phyloP scores from a whole-genome alignment of 2,113 vertebrate species.

The Anolis sagrei region DNA sequence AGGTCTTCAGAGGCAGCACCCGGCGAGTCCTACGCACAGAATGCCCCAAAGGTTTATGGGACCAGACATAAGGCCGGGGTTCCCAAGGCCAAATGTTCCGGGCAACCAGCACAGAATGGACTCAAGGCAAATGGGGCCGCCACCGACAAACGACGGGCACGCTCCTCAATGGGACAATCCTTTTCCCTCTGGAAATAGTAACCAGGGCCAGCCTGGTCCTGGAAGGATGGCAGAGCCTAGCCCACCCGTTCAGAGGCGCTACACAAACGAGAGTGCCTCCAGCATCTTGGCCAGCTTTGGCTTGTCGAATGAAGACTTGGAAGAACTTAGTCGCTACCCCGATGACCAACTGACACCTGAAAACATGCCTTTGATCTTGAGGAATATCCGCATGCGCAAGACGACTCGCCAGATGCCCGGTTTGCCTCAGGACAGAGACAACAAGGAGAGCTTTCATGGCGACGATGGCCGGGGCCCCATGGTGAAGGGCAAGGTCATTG shows the following conservation, averaged over 20 bases:
- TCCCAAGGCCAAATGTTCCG: slow-evolving; percentile 78
- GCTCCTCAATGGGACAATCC: slow-evolving; percentile 66
- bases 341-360: slow-evolving; percentile 92
- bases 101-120: slow-evolving; percentile 76
- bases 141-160: slow-evolving; percentile 71
- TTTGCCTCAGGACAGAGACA: slow-evolving; percentile 64
- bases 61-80: slow-evolving; percentile 71
- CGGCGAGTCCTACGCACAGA: slow-evolving; percentile 72
- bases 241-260: slow-evolving; percentile 73
- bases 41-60: slow-evolving; percentile 70
- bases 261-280: slow-evolving; percentile 89
- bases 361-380: slow-evolving; percentile 91
- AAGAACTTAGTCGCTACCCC: slow-evolving; percentile 89
- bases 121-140: slow-evolving; percentile 72
- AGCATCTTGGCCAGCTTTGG: slow-evolving; percentile 91
- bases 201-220: slow-evolving; percentile 52
- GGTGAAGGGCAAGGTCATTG: slow-evolving; percentile 87
- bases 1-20: slow-evolving; percentile 72
- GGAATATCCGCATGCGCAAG: slow-evolving; percentile 90
- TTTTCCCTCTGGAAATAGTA: slow-evolving; percentile 41
- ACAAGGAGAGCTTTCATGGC: slow-evolving; percentile 68
- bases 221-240: slow-evolving; percentile 59
- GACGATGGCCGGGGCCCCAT: slow-evolving; percentile 61
- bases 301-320: slow-evolving; percentile 91
- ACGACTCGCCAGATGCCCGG: slow-evolving; percentile 69